Conservation (phyloP, 2,888 invertebrate species). For the Nemapogon koenigi region DNA sequence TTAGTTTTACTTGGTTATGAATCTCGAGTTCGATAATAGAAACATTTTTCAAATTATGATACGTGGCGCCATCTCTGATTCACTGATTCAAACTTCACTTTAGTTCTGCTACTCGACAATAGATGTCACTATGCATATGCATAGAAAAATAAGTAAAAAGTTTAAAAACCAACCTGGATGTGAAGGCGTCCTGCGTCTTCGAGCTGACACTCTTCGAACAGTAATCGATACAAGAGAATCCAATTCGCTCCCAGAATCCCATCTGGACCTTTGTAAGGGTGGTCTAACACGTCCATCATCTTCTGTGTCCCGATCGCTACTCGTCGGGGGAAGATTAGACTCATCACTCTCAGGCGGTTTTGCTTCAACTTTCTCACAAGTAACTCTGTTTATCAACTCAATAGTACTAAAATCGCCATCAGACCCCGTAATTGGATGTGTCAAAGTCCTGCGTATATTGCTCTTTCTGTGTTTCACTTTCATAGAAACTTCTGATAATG, state of each 20-base stretch:
- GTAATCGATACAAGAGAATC: slow-evolving; percentile 69
- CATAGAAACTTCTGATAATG: slow-evolving; percentile 53
- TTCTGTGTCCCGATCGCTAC: slow-evolving; percentile 59
- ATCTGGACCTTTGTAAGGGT: slow-evolving; percentile 31
- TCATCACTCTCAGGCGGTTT: slow-evolving; percentile 54
- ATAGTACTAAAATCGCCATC: slow-evolving; percentile 39
- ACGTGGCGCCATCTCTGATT: no score
- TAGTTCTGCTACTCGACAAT: neutral
- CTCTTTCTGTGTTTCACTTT: slow-evolving; percentile 57
- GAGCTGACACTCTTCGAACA: slow-evolving; percentile 69
- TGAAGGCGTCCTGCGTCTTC: slow-evolving; percentile 59
- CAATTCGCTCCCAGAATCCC: slow-evolving; percentile 61
- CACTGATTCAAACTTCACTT: no score
- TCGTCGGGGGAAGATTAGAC: slow-evolving; percentile 52
- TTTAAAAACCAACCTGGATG: slow-evolving; percentile 39
- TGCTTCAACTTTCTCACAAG: slow-evolving; percentile 33
- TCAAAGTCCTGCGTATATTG: slow-evolving; percentile 55
- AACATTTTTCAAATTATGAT: no score
- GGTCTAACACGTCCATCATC: slow-evolving; percentile 44
- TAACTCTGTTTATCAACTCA: slow-evolving; percentile 32
- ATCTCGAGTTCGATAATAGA: no score
- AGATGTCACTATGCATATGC: neutral
- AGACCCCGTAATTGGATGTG: slow-evolving; percentile 48
- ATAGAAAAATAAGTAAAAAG: neutral
- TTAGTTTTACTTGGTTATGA: no score